Base-by-base conservation (phyloP, 2,113 vertebrate species). In the Sigmodon hispidus region DNA sequence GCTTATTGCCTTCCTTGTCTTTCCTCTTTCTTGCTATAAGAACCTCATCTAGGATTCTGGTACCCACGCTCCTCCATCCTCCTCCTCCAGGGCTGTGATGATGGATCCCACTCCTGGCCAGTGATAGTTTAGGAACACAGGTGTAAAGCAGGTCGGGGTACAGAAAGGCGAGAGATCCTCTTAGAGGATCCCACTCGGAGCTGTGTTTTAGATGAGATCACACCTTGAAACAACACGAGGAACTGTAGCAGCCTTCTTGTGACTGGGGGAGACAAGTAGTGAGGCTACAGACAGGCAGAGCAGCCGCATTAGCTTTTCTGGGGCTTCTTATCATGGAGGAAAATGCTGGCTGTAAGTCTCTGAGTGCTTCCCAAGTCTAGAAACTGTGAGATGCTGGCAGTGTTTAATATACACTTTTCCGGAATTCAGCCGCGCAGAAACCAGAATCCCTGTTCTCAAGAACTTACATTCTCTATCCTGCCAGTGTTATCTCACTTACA, bases 231-330 rank as follows among this genome's bases (percentile, higher is more conserved):
- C 21, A 36, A 48, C 15, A 17, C 11, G 45, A 73, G 90, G 92
- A 43, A 34, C 79, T 13, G 24, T 31, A 34, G 94, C 67, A 94
- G 92, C 55, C 55, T 67, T 55, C 45, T 36, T 94, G 92, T 77
- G 77, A 67, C 72, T 9, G 65, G 36, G 45, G 57, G 10, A 48
- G 61, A 48, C 40, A 24, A 77, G 5, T 57, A 21, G 17, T 73
- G 24, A 77, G 24, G 69, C 5, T 43, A 8, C 19, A 91, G 75
- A 57, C 1, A 50, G 43, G n/a, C 67, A 84, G 88, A 76, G 79
- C 34, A 24, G 11, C 50, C 59, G 40, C 7, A 11, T 22, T 9
- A 26, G 43, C 31, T 59, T 65, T 40, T 19, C 63, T 80, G 77
- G 72, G n/a, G 22, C 29, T 72, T 89, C 76, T n/a, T 52, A 19